Evolutionary conservation across 2,888 invertebrate genomes (phyloP).

Genomic region (Pheosia gnoma): DNA sequence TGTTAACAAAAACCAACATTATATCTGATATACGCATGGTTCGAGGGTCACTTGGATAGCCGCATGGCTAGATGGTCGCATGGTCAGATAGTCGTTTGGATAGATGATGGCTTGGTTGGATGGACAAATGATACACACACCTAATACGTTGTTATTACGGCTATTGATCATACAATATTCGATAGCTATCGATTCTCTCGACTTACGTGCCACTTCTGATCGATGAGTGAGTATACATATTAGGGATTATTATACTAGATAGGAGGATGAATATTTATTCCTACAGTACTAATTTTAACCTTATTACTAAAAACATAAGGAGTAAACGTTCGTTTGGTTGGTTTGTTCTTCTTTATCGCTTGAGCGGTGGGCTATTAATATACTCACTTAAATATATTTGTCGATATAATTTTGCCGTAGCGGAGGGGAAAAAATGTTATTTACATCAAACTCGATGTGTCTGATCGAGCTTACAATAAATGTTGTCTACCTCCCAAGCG

Average conservation of each 20-base stretch:
- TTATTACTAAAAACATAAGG: not conserved
- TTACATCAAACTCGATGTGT: not conserved
- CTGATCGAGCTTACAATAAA: not conserved
- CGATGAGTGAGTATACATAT: not conserved
- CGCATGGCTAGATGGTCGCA: no score
- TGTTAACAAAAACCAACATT: no score
- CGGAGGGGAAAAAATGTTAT: not conserved
- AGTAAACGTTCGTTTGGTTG: not conserved
- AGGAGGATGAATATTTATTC: no score
- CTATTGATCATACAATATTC: conserved; percentile 37
- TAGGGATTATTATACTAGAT: not conserved
- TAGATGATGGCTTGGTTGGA: not conserved
- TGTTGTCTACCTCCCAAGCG: not conserved
- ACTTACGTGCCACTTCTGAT: not conserved
- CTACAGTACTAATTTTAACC: no score
- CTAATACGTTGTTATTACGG: conserved; percentile 43
- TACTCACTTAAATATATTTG: not conserved
- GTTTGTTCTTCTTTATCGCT: not conserved
- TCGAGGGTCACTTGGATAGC: no score
- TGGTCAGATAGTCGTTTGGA: not conserved
- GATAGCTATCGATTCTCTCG: conserved; percentile 26
- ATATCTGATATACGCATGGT: no score
- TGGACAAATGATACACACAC: conserved; percentile 14
- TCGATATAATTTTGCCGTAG: not conserved
- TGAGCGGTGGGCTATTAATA: not conserved